Percentiles rank a stretch among this genome's conserved stretches.
Evolutionary conservation across 2,888 invertebrate species (phyloP).

Genomic region (Terebella lapidaria): DNA sequence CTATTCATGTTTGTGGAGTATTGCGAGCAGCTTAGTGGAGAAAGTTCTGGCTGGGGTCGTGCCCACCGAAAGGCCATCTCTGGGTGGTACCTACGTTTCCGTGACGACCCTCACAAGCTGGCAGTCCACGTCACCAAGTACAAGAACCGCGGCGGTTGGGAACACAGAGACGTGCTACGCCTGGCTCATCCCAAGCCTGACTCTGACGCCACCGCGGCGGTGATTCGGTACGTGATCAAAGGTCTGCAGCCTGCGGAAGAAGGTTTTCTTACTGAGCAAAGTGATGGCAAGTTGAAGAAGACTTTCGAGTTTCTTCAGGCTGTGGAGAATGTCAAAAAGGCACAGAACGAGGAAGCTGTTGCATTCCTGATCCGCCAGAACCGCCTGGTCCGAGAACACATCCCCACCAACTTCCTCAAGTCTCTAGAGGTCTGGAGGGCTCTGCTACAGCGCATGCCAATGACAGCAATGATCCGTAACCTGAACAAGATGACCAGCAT

Average conservation of each 20-base stretch:
- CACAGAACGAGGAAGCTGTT: slow-evolving; percentile 22
- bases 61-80: slow-evolving; percentile 64
- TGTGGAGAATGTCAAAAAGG: slow-evolving; percentile 34
- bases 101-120: slow-evolving; percentile 58
- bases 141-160: slow-evolving; percentile 65
- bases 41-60: slow-evolving; percentile 59
- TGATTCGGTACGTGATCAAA: slow-evolving; percentile 30
- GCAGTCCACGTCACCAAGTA: slow-evolving; percentile 64
- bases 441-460: slow-evolving; percentile 48
- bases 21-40: slow-evolving; percentile 56
- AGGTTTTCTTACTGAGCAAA: slow-evolving; percentile 9
- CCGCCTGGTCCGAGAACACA: slow-evolving; percentile 64
- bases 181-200: slow-evolving; percentile 32
- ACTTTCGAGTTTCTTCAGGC: slow-evolving; percentile 30
- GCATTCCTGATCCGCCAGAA: slow-evolving; percentile 44
- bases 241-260: slow-evolving; percentile 32
- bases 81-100: slow-evolving; percentile 61
- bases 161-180: slow-evolving; percentile 67
- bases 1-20: slow-evolving; percentile 64
- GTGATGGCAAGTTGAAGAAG: background rate
- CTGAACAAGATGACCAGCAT: slow-evolving; percentile 42
- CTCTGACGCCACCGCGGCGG: slow-evolving; percentile 23
- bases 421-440: slow-evolving; percentile 60
- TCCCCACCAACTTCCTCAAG: slow-evolving; percentile 66
- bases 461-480: slow-evolving; percentile 54